Evolutionary conservation across 1,140 invertebrate genomes (phyloP), one percentile per base, ranked within the genome.

Genomic region (Monochamus saltuarius): DNA sequence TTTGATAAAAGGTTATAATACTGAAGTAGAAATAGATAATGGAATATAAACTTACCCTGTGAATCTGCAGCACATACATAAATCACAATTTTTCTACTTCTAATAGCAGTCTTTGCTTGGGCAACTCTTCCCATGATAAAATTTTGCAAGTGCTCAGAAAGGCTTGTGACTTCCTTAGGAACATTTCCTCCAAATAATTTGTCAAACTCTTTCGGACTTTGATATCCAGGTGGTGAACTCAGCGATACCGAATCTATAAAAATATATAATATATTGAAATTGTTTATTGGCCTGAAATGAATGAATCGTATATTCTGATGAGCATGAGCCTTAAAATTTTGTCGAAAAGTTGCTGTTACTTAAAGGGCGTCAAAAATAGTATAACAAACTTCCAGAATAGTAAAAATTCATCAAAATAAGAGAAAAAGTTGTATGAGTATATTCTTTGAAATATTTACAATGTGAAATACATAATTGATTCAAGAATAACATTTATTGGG

Each of bases 11-110:
- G n/a, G n/a, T n/a, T n/a, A n/a, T n/a, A 6, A 6, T 29, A 29
- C 22, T 29, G 22, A 29, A 29, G 6, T 6, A 6, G 22, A 42
- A 29, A 39, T 36, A 56, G 19, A 39, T 3, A 40, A 7, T 37
- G 4, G n/a, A 4, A 29, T 13, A 53, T 45, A 42, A 37, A 54
- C 63, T 66, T 73, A 86, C 86, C 86, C 82, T 87, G 85, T 2
- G 85, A 86, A 69, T 87, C 85, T 4, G 86, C 84, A 13, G 85
- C 85, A 62, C 84, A 86, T 1, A 87, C 81, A 65, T 87, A 88
- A 37, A 88, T 81, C 35, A 86, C 82, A 71, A 88, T 84, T 70
- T 84, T 88, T 14, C 82, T 81, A 7, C 79, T 79, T 29, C 81
- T 80, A 8, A 79, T 62, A 11, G 78, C 72, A 0, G 76, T 70